Percentiles rank a stretch among this genome's conserved stretches.
phyloP scores from a whole-genome alignment of 2,113 vertebrate genomes.

The Neolamprologus tretocephalus region DNA sequence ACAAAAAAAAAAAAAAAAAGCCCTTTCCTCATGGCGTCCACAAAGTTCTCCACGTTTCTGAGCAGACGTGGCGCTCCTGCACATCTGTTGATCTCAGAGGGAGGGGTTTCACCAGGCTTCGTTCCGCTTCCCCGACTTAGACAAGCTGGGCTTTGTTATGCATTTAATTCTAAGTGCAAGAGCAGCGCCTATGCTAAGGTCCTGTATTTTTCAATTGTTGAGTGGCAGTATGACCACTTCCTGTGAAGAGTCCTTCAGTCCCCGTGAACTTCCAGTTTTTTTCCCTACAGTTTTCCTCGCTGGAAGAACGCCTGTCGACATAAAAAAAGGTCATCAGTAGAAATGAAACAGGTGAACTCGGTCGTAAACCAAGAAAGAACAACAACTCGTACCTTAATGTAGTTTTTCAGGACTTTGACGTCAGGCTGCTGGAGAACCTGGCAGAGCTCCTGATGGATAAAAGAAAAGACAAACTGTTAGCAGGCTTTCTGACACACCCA shows the following conservation, averaged over 20 bases:
- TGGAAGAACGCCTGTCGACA: conserved; percentile 87
- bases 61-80: not conserved
- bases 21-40: not conserved
- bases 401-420: conserved; percentile 95
- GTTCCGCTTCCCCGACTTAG: not conserved
- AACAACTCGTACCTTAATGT: conserved; percentile 84
- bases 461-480: not conserved
- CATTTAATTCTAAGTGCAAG: conserved; percentile 61
- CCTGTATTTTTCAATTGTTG: not conserved
- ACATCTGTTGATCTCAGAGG: conserved; percentile 13
- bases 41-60: not conserved
- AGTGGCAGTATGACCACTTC: conserved; percentile 11
- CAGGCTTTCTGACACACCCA: not conserved
- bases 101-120: not conserved
- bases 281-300: conserved; percentile 85
- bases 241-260: conserved; percentile 3
- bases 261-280: conserved; percentile 9
- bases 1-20: not conserved
- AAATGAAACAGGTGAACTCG: not conserved
- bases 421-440: conserved; percentile 96
- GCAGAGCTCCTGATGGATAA: conserved; percentile 80
- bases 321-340: not conserved
- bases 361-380: too few species aligned
- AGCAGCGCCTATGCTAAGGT: conserved; percentile 61
- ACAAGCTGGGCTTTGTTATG: conserved; percentile 28